Evolutionary conservation across 64 coral and sea anemone genomes (phyloP), one percentile per base, ranked within the genome.

Genomic region (Stylophora pistillata): DNA sequence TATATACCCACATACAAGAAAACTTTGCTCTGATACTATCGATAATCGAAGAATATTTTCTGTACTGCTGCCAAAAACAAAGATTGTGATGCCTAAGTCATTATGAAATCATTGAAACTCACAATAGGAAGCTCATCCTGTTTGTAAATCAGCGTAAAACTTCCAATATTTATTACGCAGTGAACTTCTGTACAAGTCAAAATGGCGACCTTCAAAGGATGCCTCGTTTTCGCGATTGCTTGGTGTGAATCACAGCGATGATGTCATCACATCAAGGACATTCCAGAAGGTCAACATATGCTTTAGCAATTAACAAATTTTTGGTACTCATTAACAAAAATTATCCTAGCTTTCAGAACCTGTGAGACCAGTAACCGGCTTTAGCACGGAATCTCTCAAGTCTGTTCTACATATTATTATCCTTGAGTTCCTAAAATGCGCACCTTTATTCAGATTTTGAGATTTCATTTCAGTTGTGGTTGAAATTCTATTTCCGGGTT

Each of bases 91-190:
- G 18, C 5, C n/a, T 18, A 52, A 68, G 57, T 53, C 23, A 63
- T 73, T 31, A 30, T 72, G 30, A 13, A 53, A 28, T 54, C 12
- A 2, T 16, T 2, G 4, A 77, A 72, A 94, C 92, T 94, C 64
- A 94, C 92, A 94, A 94, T 71, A 94, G 80, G 79, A 94, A 94
- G 92, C 88, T 94, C 92, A 94, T 94, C 56, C 90, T 90, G 60
- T 7, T 54, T 74, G 53, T 17, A 9, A 59, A 59, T 74, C 71
- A 58, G 70, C 47, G 27, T 58, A 16, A 73, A 56, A 72, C 21
- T 15, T 26, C 60, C 37, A 73, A 74, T 74, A 53, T 86, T 86
- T 21, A 15, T 86, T 58, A 20, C 21, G 83, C 85, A 56, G 31
- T 55, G 68, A 16, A 53, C 56, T 25, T 9, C 16, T 16, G 14